Evolutionary conservation across 2,888 invertebrate genomes (phyloP), one percentile per base, ranked within the genome.

Genomic region (Caenorhabditis panamensis): DNA sequence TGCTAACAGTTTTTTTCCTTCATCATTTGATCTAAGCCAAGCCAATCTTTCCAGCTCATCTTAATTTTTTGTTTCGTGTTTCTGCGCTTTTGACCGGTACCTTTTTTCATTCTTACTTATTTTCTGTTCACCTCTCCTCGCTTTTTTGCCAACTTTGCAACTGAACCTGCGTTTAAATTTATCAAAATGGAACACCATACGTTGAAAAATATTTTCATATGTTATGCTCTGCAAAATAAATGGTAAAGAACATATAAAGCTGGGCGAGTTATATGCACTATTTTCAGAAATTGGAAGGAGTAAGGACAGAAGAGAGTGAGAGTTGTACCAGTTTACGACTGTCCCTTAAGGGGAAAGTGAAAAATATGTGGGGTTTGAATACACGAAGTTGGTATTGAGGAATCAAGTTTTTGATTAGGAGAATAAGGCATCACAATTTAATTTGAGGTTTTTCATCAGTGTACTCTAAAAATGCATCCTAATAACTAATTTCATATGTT

Each of bases 1-100:
- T n/a, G n/a, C n/a, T n/a, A n/a, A n/a, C n/a, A n/a, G n/a, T n/a
- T n/a, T n/a, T 37, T 36, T n/a, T 69, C 47, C 24, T 37, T 36
- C n/a, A 67, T 62, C 28, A 61, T 24, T 20, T 47, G 18, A 18
- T 66, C 37, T 51, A 13, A 36, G 26, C 13, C 24, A 16, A 3
- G 4, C 44, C n/a, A 24, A 54, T 58, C 11, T 41, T 13, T 41
- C 13, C 2, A 41, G 9, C 4, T 37, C 3, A 41, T 20, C n/a
- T 49, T n/a, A 13, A 56, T 67, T 51, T 63, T 26, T 6, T 51
- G 47, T 68, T 56, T 79, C 79, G 79, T 79, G 79, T 79, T 79
- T 72, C 68, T 72, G 59, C 62, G 66, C 67, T 26, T 54, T 54
- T 62, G 72, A 79, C 79, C 79, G 79, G 79, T 79, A 69, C 36